These are phyloP conservation scores for Acipenser ruthenus DNA, from an alignment of 2,797 vertebrate genomes.

Conservation along the genomic window DNA sequence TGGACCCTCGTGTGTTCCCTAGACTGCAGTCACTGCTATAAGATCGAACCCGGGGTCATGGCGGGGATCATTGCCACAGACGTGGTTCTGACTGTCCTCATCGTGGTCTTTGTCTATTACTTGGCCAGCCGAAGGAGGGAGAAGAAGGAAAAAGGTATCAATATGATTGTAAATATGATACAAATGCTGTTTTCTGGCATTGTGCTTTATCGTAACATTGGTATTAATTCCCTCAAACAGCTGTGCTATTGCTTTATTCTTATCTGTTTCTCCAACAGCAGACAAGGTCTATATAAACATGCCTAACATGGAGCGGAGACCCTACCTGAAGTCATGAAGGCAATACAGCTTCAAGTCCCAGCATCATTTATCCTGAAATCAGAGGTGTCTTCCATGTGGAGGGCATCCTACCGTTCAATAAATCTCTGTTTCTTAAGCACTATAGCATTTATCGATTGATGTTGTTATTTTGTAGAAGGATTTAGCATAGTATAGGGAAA, in stretches of 20 bases:
- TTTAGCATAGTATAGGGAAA: no score
- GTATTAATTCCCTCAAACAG: not conserved
- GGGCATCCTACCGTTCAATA: no score
- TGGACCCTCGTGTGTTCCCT: slow-evolving; percentile 20
- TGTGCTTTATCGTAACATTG: not conserved
- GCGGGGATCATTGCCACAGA: slow-evolving; percentile 49
- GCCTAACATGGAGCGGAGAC: no score
- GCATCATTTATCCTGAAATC: no score
- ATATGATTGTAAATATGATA: not conserved
- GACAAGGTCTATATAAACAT: slow-evolving; percentile 61
- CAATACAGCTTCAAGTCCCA: no score
- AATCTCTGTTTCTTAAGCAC: no score
- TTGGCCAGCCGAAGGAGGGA: slow-evolving; percentile 40
- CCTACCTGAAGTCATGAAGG: no score
- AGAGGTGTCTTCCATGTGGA: no score
- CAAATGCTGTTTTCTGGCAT: not conserved
- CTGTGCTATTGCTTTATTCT: not conserved
- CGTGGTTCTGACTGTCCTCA: slow-evolving; percentile 50
- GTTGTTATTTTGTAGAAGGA: no score
- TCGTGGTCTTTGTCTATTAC: slow-evolving; percentile 48
- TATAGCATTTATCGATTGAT: no score
- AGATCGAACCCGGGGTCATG: slow-evolving; percentile 44
- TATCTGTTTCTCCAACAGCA: slow-evolving; percentile 40
- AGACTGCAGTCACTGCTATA: slow-evolving; percentile 48
- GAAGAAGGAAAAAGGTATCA: slow-evolving; percentile 43